phyloP scores from a whole-genome alignment of 1,140 invertebrate genomes.

The Leptonema lineaticorne region DNA sequence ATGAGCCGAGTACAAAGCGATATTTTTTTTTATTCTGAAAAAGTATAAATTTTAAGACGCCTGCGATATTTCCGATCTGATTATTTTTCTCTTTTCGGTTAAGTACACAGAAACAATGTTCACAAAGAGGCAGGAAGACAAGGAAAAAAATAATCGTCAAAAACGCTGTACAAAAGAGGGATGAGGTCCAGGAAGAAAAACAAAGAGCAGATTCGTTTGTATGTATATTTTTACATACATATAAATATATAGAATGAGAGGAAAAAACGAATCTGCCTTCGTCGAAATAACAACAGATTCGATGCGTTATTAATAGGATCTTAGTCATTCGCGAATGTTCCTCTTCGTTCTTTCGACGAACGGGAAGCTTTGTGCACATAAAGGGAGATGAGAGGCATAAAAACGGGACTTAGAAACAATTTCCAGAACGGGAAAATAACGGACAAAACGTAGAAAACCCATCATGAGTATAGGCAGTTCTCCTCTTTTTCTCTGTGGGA shows the following conservation, averaged over 20 bases:
- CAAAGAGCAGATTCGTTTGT: background rate
- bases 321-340: background rate
- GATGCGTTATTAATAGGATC: conserved; percentile 19
- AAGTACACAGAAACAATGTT: conserved; percentile 9
- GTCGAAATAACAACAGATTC: conserved; percentile 4
- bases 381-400: background rate
- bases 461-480: background rate
- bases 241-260: background rate
- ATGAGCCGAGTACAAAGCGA: no score
- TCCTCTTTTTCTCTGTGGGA: no score
- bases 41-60: background rate
- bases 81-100: background rate
- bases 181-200: no score
- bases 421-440: background rate
- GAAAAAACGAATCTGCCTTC: background rate
- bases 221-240: background rate
- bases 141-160: background rate
- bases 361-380: no score
- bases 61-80: background rate
- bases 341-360: background rate
- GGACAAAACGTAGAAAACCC: background rate
- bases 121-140: background rate
- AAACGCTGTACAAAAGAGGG: no score
- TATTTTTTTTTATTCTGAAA: background rate
- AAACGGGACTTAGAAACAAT: background rate